phyloP scores from a whole-genome alignment of 2,888 invertebrate genomes.

The Cynaeus angustus region DNA sequence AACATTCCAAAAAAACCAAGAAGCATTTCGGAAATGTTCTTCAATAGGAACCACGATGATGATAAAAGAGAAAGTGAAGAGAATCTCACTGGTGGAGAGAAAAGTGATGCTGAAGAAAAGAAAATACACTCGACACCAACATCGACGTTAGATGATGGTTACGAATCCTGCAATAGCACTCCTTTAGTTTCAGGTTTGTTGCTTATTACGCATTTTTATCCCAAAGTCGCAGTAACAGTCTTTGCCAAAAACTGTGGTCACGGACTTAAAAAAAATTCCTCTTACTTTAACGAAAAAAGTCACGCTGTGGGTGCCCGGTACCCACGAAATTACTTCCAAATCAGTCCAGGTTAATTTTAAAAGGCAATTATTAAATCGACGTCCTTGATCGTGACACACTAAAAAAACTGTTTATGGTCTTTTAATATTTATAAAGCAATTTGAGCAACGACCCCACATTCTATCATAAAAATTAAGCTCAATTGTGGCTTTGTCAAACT shows the following conservation, averaged over 20 bases:
- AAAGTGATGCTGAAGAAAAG: slow-evolving; percentile 41
- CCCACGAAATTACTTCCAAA: too few relatives aligned
- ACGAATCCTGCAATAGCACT: slow-evolving; percentile 80
- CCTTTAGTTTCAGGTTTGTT: slow-evolving; percentile 77
- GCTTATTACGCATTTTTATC: too few relatives aligned
- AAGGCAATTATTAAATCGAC: too few relatives aligned
- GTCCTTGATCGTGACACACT: slow-evolving; percentile 1
- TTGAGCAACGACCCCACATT: too few relatives aligned
- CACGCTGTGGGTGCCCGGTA: too few relatives aligned
- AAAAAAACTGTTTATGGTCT: slow-evolving; percentile 7
- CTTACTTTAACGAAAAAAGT: too few relatives aligned
- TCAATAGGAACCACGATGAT: slow-evolving; percentile 51
- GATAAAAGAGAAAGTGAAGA: slow-evolving; percentile 49
- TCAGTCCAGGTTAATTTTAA: too few relatives aligned
- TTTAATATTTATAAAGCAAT: slow-evolving; percentile 12
- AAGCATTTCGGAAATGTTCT: slow-evolving; percentile 63
- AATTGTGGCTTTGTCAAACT: neutral
- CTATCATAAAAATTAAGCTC: too few relatives aligned
- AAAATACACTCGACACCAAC: slow-evolving; percentile 67
- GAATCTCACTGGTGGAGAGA: slow-evolving; percentile 55
- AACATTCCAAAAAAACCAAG: slow-evolving; percentile 60
- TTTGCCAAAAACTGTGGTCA: too few relatives aligned
- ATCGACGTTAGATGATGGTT: slow-evolving; percentile 77
- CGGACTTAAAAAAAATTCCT: too few relatives aligned
- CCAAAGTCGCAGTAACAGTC: too few relatives aligned